Evolutionary conservation across 2,113 vertebrate genomes (phyloP).

Genomic region (Aptenodytes forsteri): DNA sequence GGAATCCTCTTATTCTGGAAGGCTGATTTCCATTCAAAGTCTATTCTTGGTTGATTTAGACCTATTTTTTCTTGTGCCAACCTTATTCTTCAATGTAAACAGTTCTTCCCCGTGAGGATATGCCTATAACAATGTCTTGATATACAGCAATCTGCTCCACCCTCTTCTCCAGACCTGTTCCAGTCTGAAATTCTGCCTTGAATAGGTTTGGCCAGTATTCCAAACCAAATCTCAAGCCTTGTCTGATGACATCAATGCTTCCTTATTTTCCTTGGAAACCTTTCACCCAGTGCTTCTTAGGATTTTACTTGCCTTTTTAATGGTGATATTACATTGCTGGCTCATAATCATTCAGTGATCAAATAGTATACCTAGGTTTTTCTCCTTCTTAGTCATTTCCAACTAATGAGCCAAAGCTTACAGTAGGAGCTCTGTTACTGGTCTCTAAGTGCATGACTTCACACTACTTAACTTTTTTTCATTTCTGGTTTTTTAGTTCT

Average conservation of each 20-base stretch:
- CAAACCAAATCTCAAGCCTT: not conserved
- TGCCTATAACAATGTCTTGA: not conserved
- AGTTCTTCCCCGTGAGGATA: not conserved
- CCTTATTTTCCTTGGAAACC: not conserved
- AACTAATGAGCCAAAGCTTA: not conserved
- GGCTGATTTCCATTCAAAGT: not conserved
- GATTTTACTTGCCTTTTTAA: not conserved
- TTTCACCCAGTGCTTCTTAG: not conserved
- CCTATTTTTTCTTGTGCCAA: not conserved
- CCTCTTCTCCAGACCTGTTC: not conserved
- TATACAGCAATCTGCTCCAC: not conserved
- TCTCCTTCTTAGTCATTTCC: not conserved
- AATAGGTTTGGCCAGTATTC: not conserved
- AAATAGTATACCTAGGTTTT: not conserved
- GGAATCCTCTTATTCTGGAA: not conserved
- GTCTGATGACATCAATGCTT: not conserved
- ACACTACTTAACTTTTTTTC: not conserved
- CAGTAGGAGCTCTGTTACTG: not conserved
- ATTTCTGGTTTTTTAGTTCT: not conserved
- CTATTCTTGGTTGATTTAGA: not conserved
- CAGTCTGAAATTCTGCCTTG: not conserved
- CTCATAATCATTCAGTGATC: not conserved
- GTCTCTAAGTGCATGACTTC: not conserved
- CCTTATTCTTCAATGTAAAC: not conserved
- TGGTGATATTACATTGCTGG: not conserved